Evolutionary conservation across 2,797 vertebrate species (phyloP).

Genomic region (Argentina silus): DNA sequence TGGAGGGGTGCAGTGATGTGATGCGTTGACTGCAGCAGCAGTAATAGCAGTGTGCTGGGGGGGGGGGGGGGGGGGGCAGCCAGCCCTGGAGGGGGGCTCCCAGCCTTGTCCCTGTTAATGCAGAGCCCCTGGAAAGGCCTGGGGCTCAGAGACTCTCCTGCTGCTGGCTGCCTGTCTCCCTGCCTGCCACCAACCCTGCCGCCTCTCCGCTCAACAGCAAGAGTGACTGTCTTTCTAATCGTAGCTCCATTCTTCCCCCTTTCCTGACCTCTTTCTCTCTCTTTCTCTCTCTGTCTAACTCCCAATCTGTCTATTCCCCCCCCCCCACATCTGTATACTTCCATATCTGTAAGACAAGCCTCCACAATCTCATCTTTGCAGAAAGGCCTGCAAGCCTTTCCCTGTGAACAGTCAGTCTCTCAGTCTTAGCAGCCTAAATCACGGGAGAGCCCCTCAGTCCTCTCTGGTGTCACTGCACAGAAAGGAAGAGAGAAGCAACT

Average conservation of each 20-base stretch:
- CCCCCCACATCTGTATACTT: too few relatives aligned
- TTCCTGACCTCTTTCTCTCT: too few relatives aligned
- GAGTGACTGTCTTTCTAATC: too few relatives aligned
- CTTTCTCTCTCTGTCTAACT: too few relatives aligned
- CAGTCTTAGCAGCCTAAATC: background rate
- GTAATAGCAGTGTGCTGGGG: conserved; percentile 20
- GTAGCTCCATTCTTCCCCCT: too few relatives aligned
- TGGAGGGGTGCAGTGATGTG: background rate
- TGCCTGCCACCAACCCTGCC: background rate
- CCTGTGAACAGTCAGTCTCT: background rate
- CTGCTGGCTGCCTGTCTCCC: background rate
- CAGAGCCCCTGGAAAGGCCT: conserved; percentile 46
- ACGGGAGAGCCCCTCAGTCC: background rate
- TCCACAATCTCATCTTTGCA: background rate
- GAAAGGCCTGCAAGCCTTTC: background rate
- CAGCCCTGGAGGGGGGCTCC: conserved; percentile 42
- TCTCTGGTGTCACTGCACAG: background rate
- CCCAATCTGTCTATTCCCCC: too few relatives aligned
- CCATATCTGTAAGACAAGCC: background rate
- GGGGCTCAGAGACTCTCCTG: conserved; percentile 37
- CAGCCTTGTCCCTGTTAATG: conserved; percentile 58
- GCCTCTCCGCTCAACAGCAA: too few relatives aligned
- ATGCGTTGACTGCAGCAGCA: conserved; percentile 10
- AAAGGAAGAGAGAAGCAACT: background rate
- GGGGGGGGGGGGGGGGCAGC: too few relatives aligned